A percentile compares a stretch with the other conserved stretches of the same genome.
phyloP scores from a whole-genome alignment of 2,113 vertebrate species.

The Chaetops frenatus region DNA sequence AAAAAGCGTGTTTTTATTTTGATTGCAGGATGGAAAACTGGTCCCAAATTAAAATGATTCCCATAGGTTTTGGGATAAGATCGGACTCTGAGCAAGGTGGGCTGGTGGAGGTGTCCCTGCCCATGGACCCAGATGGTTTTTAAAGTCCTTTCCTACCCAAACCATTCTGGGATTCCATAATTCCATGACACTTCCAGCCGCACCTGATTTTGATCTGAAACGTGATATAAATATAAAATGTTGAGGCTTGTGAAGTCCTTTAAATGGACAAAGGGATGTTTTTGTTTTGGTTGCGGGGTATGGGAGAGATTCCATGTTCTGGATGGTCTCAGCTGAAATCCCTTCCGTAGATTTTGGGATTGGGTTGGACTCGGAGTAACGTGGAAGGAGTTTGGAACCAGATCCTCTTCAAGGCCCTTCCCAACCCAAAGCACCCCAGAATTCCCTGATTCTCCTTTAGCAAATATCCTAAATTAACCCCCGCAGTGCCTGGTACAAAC shows the following conservation, averaged over 20 bases:
- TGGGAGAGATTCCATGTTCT: not conserved
- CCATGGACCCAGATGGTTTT: too few species aligned
- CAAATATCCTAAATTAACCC: fast-evolving
- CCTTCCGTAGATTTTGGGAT: not conserved
- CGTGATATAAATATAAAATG: not conserved
- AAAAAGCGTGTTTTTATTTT: too few species aligned
- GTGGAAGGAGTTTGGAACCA: not conserved
- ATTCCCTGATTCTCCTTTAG: not conserved
- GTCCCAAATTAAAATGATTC: too few species aligned
- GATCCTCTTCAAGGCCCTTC: not conserved
- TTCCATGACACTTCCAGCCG: not conserved
- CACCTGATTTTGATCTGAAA: not conserved
- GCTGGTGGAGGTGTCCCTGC: too few species aligned
- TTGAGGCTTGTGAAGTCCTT: not conserved
- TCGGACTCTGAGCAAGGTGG: too few species aligned
- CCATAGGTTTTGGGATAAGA: too few species aligned
- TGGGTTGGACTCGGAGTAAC: not conserved
- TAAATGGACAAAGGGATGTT: not conserved
- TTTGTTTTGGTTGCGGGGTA: not conserved
- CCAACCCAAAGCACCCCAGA: not conserved
- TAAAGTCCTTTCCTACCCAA: not conserved
- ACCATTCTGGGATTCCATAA: not conserved
- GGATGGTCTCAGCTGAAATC: not conserved
- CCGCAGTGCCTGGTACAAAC: fast-evolving
- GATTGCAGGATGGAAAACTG: too few species aligned